Conservation (phyloP, 1,140 invertebrate species). For the Ceratitis capitata region DNA sequence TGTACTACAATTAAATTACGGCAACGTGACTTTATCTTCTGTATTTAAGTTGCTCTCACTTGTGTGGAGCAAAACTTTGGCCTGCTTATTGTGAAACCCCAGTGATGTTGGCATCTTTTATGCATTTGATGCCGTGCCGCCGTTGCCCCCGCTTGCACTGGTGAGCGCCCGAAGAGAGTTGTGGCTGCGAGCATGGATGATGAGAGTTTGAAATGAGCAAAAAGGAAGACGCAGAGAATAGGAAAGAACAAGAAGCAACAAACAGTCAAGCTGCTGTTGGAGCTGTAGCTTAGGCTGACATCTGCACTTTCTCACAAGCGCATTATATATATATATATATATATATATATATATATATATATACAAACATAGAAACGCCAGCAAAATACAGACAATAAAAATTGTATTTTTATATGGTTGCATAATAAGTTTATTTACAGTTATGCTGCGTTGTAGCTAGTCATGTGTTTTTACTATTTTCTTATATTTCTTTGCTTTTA, state of each 20-base stretch:
- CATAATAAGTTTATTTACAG: neutral
- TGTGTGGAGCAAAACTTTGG: neutral
- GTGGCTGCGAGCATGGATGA: neutral
- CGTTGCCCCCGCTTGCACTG: too few relatives aligned
- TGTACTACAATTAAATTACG: conserved; percentile 26
- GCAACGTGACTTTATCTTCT: conserved; percentile 24
- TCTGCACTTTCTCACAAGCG: neutral
- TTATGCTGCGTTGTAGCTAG: neutral
- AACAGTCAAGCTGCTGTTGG: neutral
- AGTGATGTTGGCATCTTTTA: neutral
- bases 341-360: neutral
- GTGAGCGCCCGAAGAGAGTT: neutral
- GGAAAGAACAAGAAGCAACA: neutral
- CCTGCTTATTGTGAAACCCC: neutral
- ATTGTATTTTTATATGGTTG: neutral
- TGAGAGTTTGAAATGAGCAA: neutral
- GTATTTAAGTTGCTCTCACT: conserved; percentile 9
- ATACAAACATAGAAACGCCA: neutral
- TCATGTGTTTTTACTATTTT: neutral
- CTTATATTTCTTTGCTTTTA: neutral
- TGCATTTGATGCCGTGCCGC: neutral
- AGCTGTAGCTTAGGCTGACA: neutral
- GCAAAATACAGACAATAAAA: neutral
- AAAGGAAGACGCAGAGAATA: neutral
- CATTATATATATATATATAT: neutral